Evolutionary conservation across 2,888 invertebrate genomes (phyloP), one percentile per base, ranked within the genome.

Genomic region (Calliopum simillimum): DNA sequence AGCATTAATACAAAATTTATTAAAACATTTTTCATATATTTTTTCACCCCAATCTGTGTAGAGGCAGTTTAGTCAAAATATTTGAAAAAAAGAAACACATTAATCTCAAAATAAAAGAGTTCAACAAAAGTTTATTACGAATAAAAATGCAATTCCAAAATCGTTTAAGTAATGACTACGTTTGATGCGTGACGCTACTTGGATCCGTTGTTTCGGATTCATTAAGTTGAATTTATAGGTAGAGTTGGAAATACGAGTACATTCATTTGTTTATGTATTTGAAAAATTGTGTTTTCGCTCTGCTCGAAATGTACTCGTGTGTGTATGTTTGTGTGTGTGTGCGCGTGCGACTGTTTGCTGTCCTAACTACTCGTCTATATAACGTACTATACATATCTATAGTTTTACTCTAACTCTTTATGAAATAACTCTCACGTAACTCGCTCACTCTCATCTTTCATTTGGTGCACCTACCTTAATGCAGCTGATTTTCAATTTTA

Each of bases 321-420:
- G 16, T 46, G 25, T 8, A 6, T 63, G 16, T 43, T 16, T 47
- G 63, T 63, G 49, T 63, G 51, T 63, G 51, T 63, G 33, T 19
- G 19, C 8, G 49, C 16, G 72, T 74, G 75, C 68, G 74, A 74
- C 8, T 61, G 21, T 44, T 61, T 46, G 61, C 44, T 61, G 61
- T 61, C 61, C 33, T 6, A 33, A 33, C 33, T 33, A 33, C 33
- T 33, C 33, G 33, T 33, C 33, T 33, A 33, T 33, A 33, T 33
- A 33, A n/a, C n/a, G n/a, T n/a, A n/a, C n/a, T n/a, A n/a, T n/a
- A n/a, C n/a, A n/a, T n/a, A n/a, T n/a, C n/a, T n/a, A n/a, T n/a
- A n/a, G n/a, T n/a, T n/a, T n/a, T 33, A 8, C 5, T 33, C 8
- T 33, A 33, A 33, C 33, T 33, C 33, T 33, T 33, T 33, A 33